Conservation (phyloP, 2,888 invertebrate genomes). For the Chironomus riparius region DNA sequence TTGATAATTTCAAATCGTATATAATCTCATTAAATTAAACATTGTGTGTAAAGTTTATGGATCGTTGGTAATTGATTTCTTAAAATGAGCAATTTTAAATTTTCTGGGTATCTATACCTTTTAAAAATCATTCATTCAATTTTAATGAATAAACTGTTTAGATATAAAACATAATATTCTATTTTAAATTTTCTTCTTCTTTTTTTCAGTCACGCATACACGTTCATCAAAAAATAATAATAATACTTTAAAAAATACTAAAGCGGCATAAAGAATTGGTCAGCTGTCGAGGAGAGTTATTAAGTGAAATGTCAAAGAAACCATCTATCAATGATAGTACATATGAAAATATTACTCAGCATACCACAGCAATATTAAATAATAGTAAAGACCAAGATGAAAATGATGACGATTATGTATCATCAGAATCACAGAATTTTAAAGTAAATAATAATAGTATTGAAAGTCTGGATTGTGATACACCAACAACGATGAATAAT, state of each 20-base stretch:
- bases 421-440: neutral
- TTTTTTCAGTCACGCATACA: neutral
- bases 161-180: neutral
- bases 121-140: no score
- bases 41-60: no score
- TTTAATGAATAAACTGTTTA: neutral
- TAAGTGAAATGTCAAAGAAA: conserved; percentile 15
- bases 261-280: neutral
- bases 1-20: no score
- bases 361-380: neutral
- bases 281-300: neutral
- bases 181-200: neutral
- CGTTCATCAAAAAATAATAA: no score
- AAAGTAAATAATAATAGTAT: conserved; percentile 13
- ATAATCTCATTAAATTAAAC: no score
- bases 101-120: no score
- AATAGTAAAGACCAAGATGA: neutral
- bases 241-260: no score
- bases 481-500: conserved; percentile 3
- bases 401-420: neutral
- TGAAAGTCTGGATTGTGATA: neutral
- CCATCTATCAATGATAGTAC: conserved; percentile 14
- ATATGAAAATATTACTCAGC: conserved; percentile 17
- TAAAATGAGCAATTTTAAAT: no score
- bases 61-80: no score